Conservation (phyloP, 2,113 vertebrate species). For the Mus pahari region DNA sequence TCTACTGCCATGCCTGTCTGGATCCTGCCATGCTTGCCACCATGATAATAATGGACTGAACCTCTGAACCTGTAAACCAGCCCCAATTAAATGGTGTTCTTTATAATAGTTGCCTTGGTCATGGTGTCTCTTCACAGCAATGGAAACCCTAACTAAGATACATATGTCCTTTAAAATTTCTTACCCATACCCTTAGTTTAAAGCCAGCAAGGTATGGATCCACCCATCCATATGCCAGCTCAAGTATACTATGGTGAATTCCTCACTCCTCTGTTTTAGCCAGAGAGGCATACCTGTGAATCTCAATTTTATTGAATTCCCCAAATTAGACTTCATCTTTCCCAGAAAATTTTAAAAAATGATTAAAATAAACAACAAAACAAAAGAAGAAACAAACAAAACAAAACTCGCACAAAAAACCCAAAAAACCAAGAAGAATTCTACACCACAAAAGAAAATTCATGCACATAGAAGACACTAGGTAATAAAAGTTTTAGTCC, state of each 20-base stretch:
- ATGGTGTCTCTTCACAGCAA: too few relatives aligned
- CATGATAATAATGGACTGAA: too few relatives aligned
- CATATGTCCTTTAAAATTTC: not conserved
- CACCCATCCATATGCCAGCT: not conserved
- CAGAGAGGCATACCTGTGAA: not conserved
- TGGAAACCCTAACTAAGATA: too few relatives aligned
- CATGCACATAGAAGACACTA: not conserved
- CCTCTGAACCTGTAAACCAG: too few relatives aligned
- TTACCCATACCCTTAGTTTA: not conserved
- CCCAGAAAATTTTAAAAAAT: constrained; percentile 22
- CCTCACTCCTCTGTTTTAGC: not conserved
- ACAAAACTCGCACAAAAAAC: too few relatives aligned
- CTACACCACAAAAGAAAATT: not conserved
- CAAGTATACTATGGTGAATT: not conserved
- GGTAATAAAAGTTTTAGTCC: not conserved
- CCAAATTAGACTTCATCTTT: not conserved
- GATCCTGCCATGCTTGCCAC: too few relatives aligned
- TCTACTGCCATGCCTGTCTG: too few relatives aligned
- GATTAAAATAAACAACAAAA: not conserved
- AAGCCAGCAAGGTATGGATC: not conserved
- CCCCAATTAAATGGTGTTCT: too few relatives aligned
- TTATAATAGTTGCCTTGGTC: too few relatives aligned
- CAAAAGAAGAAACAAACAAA: not conserved
- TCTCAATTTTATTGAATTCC: not conserved
- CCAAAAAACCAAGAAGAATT: not conserved